These are phyloP conservation scores for Cotesia vestalis DNA, from an alignment of 1,140 invertebrate genomes.

Conservation along the genomic window DNA sequence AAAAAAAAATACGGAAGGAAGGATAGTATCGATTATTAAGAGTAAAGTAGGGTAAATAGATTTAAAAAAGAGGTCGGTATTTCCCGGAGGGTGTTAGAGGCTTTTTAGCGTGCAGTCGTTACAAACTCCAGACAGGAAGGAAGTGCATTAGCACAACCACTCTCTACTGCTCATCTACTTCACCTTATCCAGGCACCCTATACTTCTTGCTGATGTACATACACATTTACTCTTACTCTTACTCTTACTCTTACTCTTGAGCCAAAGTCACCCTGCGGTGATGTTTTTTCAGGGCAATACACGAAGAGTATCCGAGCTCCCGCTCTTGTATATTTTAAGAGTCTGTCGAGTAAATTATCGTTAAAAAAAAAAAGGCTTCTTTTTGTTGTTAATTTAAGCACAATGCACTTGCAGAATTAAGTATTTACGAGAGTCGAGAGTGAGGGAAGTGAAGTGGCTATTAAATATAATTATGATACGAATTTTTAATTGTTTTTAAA, in stretches of 20 bases:
- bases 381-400: no score
- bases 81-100: constrained; percentile 28
- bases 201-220: background rate
- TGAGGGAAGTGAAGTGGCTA: no score
- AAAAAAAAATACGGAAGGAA: background rate
- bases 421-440: no score
- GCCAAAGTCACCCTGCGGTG: constrained; percentile 21
- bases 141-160: constrained; percentile 42
- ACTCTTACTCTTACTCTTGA: background rate
- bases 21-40: constrained; percentile 26
- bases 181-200: constrained; percentile 18
- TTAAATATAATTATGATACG: no score
- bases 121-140: constrained; percentile 39
- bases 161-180: constrained; percentile 39
- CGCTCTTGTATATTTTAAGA: constrained; percentile 2
- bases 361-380: no score
- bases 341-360: no score
- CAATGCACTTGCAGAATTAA: no score
- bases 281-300: constrained; percentile 33
- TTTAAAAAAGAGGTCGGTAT: constrained; percentile 22
- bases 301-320: constrained; percentile 28
- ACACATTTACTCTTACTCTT: constrained; percentile 15
- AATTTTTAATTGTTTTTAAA: no score
- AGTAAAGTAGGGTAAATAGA: constrained; percentile 32
- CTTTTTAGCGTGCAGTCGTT: constrained; percentile 40